Base-by-base conservation (phyloP, 2,888 invertebrate genomes). In the Melinaea marsaeus region DNA sequence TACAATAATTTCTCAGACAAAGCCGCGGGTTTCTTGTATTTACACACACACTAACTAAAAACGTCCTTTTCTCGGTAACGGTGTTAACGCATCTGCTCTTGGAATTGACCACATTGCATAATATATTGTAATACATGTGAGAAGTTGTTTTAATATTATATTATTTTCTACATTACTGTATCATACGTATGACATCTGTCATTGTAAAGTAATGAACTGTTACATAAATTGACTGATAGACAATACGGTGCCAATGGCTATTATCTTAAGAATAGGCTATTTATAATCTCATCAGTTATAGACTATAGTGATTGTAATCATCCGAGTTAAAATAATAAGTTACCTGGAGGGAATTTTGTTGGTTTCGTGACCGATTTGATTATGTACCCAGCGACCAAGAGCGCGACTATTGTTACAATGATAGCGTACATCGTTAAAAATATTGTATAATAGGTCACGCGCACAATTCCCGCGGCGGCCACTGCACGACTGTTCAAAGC, bases 301-400 rank as follows among this genome's bases (percentile, higher is more conserved):
- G 11, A 9, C 3, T 5, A 42, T 42, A 9, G 42, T 42, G 3
- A 42, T 11, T 42, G 42, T 9, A 42, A 42, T 42, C 42, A 9
- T 42, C 22, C 46, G 32, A 45, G 37, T 9, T 61, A 11, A 34
- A 34, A 35, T 34, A 59, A 73, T 79, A 7, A 42, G 2, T 75
- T 81, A 92, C 92, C 92, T 75, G 92, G 92, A 22, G 92, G 92
- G 76, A 84, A 92, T 63, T 84, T 83, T 67, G 74, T 79, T 1
- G 92, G 92, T 72, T 88, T 91, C 54, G 75, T 77, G 47, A 81
- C 77, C 9, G 74, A 73, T 63, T 65, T 69, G 42, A 75, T 60
- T 46, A 73, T 64, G 60, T 67, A 75, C 32, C 61, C 71, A 58
- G 63, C 51, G 13, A 69, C 13, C 13, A 73, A 37, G 46, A 75